Evolutionary conservation across 2,888 invertebrate genomes (phyloP).

Genomic region (Dromius quadrimaculatus): DNA sequence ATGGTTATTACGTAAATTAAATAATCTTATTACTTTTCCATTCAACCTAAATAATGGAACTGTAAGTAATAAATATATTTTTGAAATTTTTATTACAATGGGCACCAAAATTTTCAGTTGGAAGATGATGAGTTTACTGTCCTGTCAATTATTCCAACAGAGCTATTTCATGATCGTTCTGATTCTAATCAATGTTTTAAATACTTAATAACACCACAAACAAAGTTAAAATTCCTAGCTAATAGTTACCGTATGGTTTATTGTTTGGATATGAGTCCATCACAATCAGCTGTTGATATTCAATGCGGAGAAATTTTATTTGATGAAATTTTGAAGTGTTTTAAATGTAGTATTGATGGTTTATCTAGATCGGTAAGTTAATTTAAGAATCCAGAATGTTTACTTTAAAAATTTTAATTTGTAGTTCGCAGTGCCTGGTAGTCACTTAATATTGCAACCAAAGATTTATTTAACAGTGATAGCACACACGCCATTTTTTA

Average conservation of each 20-base stretch:
- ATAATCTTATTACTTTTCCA: constrained; percentile 70
- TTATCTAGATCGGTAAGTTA: constrained; percentile 70
- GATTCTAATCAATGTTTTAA: constrained; percentile 66
- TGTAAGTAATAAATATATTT: constrained; percentile 19
- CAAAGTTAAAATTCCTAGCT: constrained; percentile 77
- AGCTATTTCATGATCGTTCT: constrained; percentile 54
- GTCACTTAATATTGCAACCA: constrained; percentile 72
- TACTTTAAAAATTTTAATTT: constrained; percentile 16
- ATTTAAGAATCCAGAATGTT: constrained; percentile 5
- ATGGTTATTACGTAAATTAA: constrained; percentile 80
- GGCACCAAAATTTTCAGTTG: constrained; percentile 57
- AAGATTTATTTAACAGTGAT: constrained; percentile 81
- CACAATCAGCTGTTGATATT: constrained; percentile 77
- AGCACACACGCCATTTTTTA: constrained; percentile 81
- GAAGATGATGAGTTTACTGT: constrained; percentile 72
- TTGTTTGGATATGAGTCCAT: constrained; percentile 83
- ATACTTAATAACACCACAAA: constrained; percentile 70
- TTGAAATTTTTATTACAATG: neutral
- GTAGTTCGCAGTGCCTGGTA: constrained; percentile 79
- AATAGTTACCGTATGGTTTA: constrained; percentile 79
- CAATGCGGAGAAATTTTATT: constrained; percentile 73
- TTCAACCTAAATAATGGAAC: constrained; percentile 59
- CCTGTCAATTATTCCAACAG: constrained; percentile 73
- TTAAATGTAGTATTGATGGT: constrained; percentile 70
- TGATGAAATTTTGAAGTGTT: constrained; percentile 72